Evolutionary conservation across 2,888 invertebrate species (phyloP).

Genomic region (Herminia tarsipennalis): DNA sequence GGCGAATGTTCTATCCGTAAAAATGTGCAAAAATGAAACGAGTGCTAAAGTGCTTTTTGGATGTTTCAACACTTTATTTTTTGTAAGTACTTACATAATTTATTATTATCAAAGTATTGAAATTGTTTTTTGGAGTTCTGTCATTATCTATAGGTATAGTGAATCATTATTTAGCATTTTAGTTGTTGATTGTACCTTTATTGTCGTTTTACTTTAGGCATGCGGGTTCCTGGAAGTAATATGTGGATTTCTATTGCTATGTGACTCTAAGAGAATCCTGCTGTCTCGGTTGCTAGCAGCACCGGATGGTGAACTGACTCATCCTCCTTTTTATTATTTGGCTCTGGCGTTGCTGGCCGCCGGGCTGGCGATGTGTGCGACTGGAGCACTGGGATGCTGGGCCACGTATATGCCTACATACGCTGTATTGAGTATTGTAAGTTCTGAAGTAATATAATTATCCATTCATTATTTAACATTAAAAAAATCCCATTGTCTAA

Average conservation of each 20-base stretch:
- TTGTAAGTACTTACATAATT: slow-evolving; percentile 85
- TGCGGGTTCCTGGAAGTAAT: slow-evolving; percentile 90
- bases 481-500: too few relatives aligned
- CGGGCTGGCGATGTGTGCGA: slow-evolving; percentile 88
- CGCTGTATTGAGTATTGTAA: slow-evolving; percentile 89
- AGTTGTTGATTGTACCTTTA: too few relatives aligned
- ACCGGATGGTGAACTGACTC: slow-evolving; percentile 86
- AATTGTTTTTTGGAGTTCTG: too few relatives aligned
- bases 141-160: too few relatives aligned
- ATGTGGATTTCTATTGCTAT: slow-evolving; percentile 89
- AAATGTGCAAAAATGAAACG: slow-evolving; percentile 71
- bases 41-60: slow-evolving; percentile 88
- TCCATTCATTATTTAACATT: too few relatives aligned
- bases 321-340: slow-evolving; percentile 92
- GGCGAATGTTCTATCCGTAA: slow-evolving; percentile 17
- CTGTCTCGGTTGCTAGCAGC: slow-evolving; percentile 90
- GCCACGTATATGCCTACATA: slow-evolving; percentile 91
- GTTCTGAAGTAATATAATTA: too few relatives aligned
- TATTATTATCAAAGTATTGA: too few relatives aligned
- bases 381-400: slow-evolving; percentile 92
- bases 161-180: too few relatives aligned
- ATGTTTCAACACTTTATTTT: slow-evolving; percentile 88
- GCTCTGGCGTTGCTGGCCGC: slow-evolving; percentile 89
- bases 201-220: slow-evolving; percentile 79
- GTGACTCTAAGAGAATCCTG: slow-evolving; percentile 89